phyloP scores from a whole-genome alignment of 2,888 invertebrate genomes.

The Koerneria pararmatus region DNA sequence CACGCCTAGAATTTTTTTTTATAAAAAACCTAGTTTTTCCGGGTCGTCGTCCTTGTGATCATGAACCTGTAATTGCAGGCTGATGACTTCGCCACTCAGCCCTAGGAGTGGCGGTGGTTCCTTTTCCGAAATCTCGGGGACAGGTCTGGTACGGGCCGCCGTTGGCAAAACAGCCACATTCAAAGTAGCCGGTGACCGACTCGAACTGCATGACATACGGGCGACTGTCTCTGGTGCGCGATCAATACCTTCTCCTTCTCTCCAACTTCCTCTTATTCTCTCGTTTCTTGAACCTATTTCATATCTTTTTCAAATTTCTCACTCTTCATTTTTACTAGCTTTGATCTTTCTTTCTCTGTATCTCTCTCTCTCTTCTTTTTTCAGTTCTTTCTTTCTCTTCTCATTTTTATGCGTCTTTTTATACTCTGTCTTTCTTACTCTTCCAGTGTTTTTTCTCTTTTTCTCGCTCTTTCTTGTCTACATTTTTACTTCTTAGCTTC shows the following conservation, averaged over 20 bases:
- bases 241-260: too few species aligned
- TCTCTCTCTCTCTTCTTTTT: background rate
- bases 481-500: too few species aligned
- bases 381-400: too few species aligned
- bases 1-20: too few species aligned
- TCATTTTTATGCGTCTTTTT: too few species aligned
- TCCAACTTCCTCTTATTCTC: background rate
- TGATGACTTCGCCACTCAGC: constrained; percentile 22
- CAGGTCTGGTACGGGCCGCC: constrained; percentile 63
- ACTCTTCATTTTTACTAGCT: background rate
- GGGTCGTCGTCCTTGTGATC: too few species aligned
- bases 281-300: background rate
- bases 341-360: background rate
- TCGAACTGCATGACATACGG: constrained; percentile 40
- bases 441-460: too few species aligned
- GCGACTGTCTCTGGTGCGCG: constrained; percentile 26
- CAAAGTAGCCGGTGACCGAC: constrained; percentile 41
- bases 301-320: background rate
- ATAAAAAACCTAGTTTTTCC: too few species aligned
- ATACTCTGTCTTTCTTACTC: too few species aligned
- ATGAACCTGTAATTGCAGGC: background rate
- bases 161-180: constrained; percentile 69
- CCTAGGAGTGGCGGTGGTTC: constrained; percentile 13
- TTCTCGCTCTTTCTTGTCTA: too few species aligned
- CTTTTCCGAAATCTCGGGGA: constrained; percentile 57